Evolutionary conservation across 2,888 invertebrate genomes (phyloP).

Genomic region (Actias luna): DNA sequence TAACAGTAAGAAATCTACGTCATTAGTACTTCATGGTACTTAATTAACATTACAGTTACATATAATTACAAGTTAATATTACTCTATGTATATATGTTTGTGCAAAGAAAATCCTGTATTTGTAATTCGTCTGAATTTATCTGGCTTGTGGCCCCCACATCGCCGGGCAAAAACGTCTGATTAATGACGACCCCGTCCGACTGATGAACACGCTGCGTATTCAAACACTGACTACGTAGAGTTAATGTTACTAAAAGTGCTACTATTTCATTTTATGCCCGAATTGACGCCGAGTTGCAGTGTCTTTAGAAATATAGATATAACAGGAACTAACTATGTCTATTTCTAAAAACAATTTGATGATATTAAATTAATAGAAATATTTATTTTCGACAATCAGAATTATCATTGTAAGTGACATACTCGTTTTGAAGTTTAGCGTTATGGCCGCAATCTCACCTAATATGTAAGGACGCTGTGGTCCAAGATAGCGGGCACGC

Average conservation of each 20-base stretch:
- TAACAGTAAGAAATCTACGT: not conserved
- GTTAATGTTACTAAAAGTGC: constrained; percentile 22
- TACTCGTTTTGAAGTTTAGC: too few relatives aligned
- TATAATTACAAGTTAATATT: constrained; percentile 18
- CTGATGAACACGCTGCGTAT: constrained; percentile 45
- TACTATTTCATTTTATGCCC: too few relatives aligned
- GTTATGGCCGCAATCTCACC: too few relatives aligned
- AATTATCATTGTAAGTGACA: too few relatives aligned
- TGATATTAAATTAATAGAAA: too few relatives aligned
- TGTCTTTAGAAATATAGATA: too few relatives aligned
- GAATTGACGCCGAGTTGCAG: too few relatives aligned
- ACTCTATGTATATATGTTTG: constrained; percentile 20
- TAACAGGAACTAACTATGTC: too few relatives aligned
- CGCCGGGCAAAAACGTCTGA: constrained; percentile 52
- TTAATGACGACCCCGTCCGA: constrained; percentile 48
- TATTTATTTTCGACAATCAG: too few relatives aligned
- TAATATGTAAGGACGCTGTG: too few relatives aligned
- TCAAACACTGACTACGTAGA: constrained; percentile 34
- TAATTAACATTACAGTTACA: not conserved
- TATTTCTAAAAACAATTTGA: too few relatives aligned
- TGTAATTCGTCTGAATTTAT: constrained; percentile 39
- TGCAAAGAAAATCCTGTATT: constrained; percentile 35
- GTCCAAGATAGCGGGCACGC: too few relatives aligned
- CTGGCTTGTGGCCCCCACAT: constrained; percentile 16
- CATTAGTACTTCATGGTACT: not conserved